Base-by-base conservation (phyloP, 1,140 invertebrate genomes). In the Zaprionus ornatus region DNA sequence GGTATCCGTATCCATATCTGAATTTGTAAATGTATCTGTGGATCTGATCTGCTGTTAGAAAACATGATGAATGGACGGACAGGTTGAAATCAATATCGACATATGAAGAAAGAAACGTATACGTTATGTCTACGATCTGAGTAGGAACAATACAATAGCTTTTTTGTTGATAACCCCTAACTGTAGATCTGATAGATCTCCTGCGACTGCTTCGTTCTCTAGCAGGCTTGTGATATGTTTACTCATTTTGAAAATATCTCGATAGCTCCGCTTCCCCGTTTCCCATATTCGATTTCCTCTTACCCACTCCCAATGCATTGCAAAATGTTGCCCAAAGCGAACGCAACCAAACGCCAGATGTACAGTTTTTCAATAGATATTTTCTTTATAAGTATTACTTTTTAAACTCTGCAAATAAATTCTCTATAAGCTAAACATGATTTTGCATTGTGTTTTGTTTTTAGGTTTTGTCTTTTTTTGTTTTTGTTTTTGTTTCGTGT, bases 51-150 rank as follows among this genome's bases (percentile, higher is more conserved):
- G 45, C 12, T 54, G 52, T 69, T 57, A 69, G 65, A 72, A 78
- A 80, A 67, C 78, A n/a, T 87, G 80, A 87, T 80, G 78, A 85
- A 84, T 87, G 84, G 84, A 87, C 84, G 84, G 84, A 88, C 80
- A 84, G 84, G 84, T 88, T 80, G 15, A 88, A 86, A 82, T 83
- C 19, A 88, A 88, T 86, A 74, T 86, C 48, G 64, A 60, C 62
- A 74, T 56, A 17, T 65, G 74, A 69, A 64, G 67, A 55, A 78
- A 64, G 69, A 62, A 45, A 63, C 63, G n/a, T 65, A 12, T 69
- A 45, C 17, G 57, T 63, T 37, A 23, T 52, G 42, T 55, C 52
- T 72, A 82, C 62, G 50, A 59, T 64, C 65, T 77, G 79, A 71
- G 40, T 88, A 87, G 84, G 84, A 87, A 87, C 84, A 76, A 76